Evolutionary conservation across 2,888 invertebrate genomes (phyloP), one percentile per base, ranked within the genome.

Genomic region (Thumatha senex): DNA sequence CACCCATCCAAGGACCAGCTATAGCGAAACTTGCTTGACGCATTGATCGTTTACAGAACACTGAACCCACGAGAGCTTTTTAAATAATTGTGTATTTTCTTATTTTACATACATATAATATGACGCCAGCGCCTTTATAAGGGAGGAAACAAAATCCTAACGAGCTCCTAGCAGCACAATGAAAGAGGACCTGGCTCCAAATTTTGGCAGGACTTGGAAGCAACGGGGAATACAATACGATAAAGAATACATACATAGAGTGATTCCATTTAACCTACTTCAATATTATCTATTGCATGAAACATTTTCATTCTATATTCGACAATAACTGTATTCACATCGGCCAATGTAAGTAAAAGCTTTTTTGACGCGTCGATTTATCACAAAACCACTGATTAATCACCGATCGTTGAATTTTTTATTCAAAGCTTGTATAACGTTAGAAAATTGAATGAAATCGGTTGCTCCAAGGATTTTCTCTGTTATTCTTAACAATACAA

Each of bases 371-470:
- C 63, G 65, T 72, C 73, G 63, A 75, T 77, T 72, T 76, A 74
- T 76, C 75, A 75, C 69, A 71, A 67, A 67, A 68, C 72, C 64
- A 65, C 58, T 73, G 68, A 76, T 74, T 76, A 74, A 76, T 74
- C 74, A 72, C 67, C 64, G 50, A 69, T 55, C 67, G 66, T 64
- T 70, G 63, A 58, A 64, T 72, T 71, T 72, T 70, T 66, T 59
- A 67, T 70, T 67, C 70, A 65, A 43, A 49, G 53, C 52, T 58
- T 60, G 52, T 65, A 61, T 64, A 55, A 57, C 58, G 63, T 62
- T 60, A 64, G 57, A 63, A 68, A 61, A 65, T 65, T 66, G 67
- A 63, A 68, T 61, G 54, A 60, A 62, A 69, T 56, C 58, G 61
- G 65, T 65, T 54, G 46, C 53, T 55, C 44, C 29, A 56, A 56